Evolutionary conservation across 2,888 invertebrate species (phyloP).

Genomic region (Scrobipalpa atriplicella): DNA sequence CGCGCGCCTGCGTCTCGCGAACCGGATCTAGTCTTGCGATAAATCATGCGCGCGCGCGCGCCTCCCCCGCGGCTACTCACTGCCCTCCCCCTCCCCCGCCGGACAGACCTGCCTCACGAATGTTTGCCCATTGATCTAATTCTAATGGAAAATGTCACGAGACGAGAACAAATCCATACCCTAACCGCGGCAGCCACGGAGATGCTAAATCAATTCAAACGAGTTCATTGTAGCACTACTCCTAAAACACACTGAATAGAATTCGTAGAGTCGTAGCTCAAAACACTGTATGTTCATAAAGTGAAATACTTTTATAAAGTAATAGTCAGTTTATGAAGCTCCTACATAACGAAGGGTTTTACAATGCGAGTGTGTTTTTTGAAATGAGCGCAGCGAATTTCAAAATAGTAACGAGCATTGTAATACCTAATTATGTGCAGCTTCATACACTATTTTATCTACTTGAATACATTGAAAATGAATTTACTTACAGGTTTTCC

Average conservation of each 20-base stretch:
- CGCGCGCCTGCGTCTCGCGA: constrained; percentile 51
- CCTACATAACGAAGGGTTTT: no score
- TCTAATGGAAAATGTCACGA: constrained; percentile 10
- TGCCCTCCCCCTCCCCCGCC: constrained; percentile 30
- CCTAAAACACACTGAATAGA: background rate
- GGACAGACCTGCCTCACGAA: constrained; percentile 19
- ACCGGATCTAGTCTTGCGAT: constrained; percentile 76
- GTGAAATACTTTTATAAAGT: background rate
- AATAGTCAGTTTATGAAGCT: no score
- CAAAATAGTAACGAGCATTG: no score
- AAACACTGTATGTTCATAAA: background rate
- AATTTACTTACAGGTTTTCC: no score
- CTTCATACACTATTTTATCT: no score
- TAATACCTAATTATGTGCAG: no score
- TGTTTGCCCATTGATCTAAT: constrained; percentile 22
- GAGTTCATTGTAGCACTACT: background rate
- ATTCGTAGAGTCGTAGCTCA: background rate
- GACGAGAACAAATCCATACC: background rate
- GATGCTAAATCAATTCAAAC: background rate
- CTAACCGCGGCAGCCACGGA: background rate
- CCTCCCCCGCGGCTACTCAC: constrained; percentile 31
- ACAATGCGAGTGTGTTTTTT: no score
- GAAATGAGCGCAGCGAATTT: no score
- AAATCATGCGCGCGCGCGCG: constrained; percentile 66
- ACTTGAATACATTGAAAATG: no score